Base-by-base conservation (phyloP, 2,113 vertebrate species). In the Ornithorhynchus anatinus region DNA sequence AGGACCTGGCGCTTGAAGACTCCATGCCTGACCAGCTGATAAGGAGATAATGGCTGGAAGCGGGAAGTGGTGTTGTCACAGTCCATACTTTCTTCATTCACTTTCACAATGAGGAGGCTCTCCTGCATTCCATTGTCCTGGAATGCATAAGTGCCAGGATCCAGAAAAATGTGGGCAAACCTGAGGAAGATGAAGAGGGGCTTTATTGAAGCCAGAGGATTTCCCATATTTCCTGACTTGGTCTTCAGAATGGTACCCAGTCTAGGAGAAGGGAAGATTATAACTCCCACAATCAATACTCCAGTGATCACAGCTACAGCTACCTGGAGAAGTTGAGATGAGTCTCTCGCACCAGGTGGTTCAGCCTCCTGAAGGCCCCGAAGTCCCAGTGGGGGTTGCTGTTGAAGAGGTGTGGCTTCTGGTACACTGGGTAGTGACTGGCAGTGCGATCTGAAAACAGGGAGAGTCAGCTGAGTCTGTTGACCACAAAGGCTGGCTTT, bases 361-460 rank as follows among this genome's bases (percentile, higher is more conserved):
- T 42, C 22, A 99, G 91, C 69, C 87, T 92, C 59, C 95, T 90
- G 82, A 99, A 98, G 36, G 95, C 84, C 6, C 97, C 95, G 27
- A 93, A 98, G 80, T 99, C 97, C 96, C 96, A 98, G 70, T 86
- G 39, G 1, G 95, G 94, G 74, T 98, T 97, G 83, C 88, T 98
- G 79, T 95, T 98, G 54, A 96, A 97, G 19, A 99, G 91, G 63
- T 99, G 96, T 64, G 96, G 91, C 81, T 95, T 97, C 86, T 96
- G 94, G 78, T 99, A 99, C 6, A 96, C 79, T 1, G 96, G 96
- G 60, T 96, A 98, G 66, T 98, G 96, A 73, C 97, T 97, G 62
- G 86, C 87, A 10, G 48, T 80, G 38, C 94, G 94, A 50, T 93
- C 97, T 98, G 79, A 13, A 61, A 27, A 29, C 8, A 29, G 62